Evolutionary conservation across 1,140 invertebrate genomes (phyloP).

Genomic region (Platyura marginata): DNA sequence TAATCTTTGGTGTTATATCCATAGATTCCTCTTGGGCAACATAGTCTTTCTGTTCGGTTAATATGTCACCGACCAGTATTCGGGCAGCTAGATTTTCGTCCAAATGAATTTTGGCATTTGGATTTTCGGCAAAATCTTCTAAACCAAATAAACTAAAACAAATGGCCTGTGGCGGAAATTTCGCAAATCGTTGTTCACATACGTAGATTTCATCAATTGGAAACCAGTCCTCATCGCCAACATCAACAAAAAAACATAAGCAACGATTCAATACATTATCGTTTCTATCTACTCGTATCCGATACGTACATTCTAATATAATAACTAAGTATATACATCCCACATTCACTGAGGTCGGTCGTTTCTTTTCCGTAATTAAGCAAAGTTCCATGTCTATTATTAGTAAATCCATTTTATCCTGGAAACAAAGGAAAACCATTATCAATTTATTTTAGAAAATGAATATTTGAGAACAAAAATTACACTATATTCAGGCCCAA

Average conservation of each 20-base stretch:
- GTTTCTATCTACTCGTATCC: slow-evolving; percentile 14
- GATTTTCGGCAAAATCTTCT: slow-evolving; percentile 22
- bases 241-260: slow-evolving; percentile 20
- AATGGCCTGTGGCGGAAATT: slow-evolving; percentile 17
- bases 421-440: not conserved
- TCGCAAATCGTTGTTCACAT: slow-evolving; percentile 13
- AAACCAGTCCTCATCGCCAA: slow-evolving; percentile 15
- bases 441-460: not conserved
- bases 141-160: slow-evolving; percentile 18
- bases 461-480: not conserved
- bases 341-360: slow-evolving; percentile 1
- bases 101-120: slow-evolving; percentile 12
- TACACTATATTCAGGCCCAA: slow-evolving; percentile 14
- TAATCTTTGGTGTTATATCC: slow-evolving; percentile 10
- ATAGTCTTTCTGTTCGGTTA: slow-evolving; percentile 13
- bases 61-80: slow-evolving; percentile 16
- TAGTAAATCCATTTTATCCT: slow-evolving; percentile 10
- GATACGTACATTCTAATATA: slow-evolving; percentile 18
- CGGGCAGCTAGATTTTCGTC: slow-evolving; percentile 11
- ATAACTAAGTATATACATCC: slow-evolving; percentile 16
- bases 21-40: slow-evolving; percentile 7
- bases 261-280: slow-evolving; percentile 10
- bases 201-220: slow-evolving; percentile 9
- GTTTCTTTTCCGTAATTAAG: slow-evolving; percentile 10
- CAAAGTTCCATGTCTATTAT: slow-evolving; percentile 12